Conservation (phyloP, 2,113 vertebrate genomes). For the Neotragus pygmaeus region DNA sequence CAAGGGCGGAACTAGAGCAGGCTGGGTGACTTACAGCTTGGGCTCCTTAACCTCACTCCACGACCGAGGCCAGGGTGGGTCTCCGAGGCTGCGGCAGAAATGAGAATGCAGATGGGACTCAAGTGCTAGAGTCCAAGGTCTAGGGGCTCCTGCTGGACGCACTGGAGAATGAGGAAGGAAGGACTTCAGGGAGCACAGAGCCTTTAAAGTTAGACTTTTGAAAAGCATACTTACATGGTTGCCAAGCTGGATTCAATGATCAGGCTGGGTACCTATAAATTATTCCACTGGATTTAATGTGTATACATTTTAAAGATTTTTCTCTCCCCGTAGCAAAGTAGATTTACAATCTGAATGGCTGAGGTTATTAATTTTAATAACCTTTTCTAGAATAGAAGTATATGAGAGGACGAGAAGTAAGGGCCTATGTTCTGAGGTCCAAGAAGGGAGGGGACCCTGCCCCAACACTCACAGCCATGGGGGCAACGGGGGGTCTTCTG, state of each 20-base stretch:
- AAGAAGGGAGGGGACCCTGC: neutral
- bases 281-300: neutral
- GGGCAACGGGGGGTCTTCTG: neutral
- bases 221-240: neutral
- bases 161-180: neutral
- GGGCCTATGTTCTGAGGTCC: neutral
- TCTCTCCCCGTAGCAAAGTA: neutral
- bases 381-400: neutral
- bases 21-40: neutral
- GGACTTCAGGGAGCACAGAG: neutral
- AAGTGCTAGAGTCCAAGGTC: too few relatives aligned
- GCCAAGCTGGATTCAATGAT: neutral
- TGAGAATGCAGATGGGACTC: neutral
- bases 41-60: neutral
- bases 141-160: neutral
- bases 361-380: constrained; percentile 35
- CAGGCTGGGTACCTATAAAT: neutral
- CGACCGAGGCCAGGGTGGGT: neutral
- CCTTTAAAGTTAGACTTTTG: neutral
- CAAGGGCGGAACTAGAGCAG: neutral
- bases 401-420: neutral
- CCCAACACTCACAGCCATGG: neutral
- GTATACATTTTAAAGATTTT: constrained; percentile 39
- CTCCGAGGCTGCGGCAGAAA: neutral
- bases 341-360: constrained; percentile 19